Conservation (phyloP, 2,888 invertebrate species). For the Biston stratarius region DNA sequence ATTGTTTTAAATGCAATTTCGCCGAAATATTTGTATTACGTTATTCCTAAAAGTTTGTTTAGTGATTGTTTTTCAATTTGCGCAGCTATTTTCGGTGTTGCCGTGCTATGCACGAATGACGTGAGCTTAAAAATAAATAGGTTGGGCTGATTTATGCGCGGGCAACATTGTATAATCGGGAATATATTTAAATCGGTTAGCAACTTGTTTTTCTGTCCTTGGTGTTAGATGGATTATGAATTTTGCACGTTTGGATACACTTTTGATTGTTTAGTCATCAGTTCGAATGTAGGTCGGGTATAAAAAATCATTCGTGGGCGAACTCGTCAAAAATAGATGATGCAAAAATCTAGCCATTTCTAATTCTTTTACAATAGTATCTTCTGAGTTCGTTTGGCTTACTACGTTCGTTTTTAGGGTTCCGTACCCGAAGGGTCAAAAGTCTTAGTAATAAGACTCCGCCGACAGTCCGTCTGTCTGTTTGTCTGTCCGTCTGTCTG, state of each 20-base stretch:
- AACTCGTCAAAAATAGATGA: not conserved
- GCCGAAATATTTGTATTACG: slow-evolving; percentile 18
- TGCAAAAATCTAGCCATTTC: too few relatives aligned
- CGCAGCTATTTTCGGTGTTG: slow-evolving; percentile 31
- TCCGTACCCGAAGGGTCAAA: too few relatives aligned
- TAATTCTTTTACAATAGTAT: too few relatives aligned
- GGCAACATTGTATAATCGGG: slow-evolving; percentile 36
- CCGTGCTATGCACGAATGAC: slow-evolving; percentile 37
- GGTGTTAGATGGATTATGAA: slow-evolving; percentile 30
- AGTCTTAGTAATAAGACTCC: too few relatives aligned
- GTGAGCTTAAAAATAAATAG: slow-evolving; percentile 40
- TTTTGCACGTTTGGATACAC: slow-evolving; percentile 3
- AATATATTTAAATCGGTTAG: slow-evolving; percentile 39
- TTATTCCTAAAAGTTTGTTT: slow-evolving; percentile 19
- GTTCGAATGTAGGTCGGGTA: slow-evolving; percentile 1
- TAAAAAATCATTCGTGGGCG: not conserved
- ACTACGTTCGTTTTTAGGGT: too few relatives aligned
- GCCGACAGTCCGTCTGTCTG: too few relatives aligned
- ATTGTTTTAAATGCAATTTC: slow-evolving; percentile 24
- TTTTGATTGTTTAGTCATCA: slow-evolving; percentile 10
- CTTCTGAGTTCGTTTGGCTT: too few relatives aligned
- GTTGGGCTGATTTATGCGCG: slow-evolving; percentile 37
- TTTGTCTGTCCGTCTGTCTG: too few relatives aligned
- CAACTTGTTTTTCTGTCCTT: slow-evolving; percentile 35
- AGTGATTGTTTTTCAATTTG: slow-evolving; percentile 20